A percentile compares a stretch with the other conserved stretches of the same genome.
Evolutionary conservation across 1,140 invertebrate species (phyloP).

Genomic region (Sweltsa coloradensis): DNA sequence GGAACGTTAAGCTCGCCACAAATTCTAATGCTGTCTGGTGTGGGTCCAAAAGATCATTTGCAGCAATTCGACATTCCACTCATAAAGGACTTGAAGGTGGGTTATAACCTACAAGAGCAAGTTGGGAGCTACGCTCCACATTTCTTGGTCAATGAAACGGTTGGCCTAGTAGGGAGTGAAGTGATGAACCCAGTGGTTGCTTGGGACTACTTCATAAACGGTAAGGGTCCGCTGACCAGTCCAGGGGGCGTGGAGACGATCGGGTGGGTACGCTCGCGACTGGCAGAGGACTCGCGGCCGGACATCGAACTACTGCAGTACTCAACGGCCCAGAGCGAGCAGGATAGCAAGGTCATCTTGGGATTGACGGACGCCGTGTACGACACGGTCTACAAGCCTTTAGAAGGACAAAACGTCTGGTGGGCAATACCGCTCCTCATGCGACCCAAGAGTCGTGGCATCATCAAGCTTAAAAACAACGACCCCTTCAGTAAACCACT

Average conservation of each 20-base stretch:
- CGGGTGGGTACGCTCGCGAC: slow-evolving; percentile 57
- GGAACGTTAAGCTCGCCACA: slow-evolving; percentile 73
- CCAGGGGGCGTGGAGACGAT: slow-evolving; percentile 73
- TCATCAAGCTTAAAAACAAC: slow-evolving; percentile 58
- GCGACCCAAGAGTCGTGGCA: slow-evolving; percentile 70
- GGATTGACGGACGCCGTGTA: slow-evolving; percentile 68
- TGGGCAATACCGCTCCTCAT: slow-evolving; percentile 66
- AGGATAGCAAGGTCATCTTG: slow-evolving; percentile 35
- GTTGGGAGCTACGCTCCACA: slow-evolving; percentile 39
- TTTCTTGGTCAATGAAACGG: no score
- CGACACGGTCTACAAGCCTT: slow-evolving; percentile 72
- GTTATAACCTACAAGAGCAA: slow-evolving; percentile 66
- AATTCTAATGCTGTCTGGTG: slow-evolving; percentile 75
- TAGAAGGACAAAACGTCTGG: slow-evolving; percentile 67
- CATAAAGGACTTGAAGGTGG: slow-evolving; percentile 49
- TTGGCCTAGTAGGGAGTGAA: slow-evolving; percentile 14
- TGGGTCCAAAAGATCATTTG: slow-evolving; percentile 71
- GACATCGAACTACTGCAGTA: slow-evolving; percentile 62
- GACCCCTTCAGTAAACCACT: slow-evolving; percentile 73
- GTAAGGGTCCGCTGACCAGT: slow-evolving; percentile 39
- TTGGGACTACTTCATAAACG: slow-evolving; percentile 5
- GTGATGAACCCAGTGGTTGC: slow-evolving; percentile 18
- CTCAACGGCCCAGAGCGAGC: slow-evolving; percentile 37
- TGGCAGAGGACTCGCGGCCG: slow-evolving; percentile 53
- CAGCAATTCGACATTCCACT: slow-evolving; percentile 59